Evolutionary conservation across 2,113 vertebrate species (phyloP).

Genomic region (Antigone vipio): DNA sequence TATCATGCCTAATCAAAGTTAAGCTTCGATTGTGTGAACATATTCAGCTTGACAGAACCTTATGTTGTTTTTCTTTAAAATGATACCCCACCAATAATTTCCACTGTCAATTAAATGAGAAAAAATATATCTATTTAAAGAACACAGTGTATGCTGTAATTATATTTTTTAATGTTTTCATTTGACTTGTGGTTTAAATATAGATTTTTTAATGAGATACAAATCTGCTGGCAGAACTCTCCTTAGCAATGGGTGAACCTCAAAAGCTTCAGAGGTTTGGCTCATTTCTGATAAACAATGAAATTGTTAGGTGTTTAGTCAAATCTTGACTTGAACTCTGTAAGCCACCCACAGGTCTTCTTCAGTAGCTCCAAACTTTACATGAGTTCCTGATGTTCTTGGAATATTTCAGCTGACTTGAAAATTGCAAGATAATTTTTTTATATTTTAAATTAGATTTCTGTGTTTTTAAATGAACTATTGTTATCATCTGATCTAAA

Average conservation of each 20-base stretch:
- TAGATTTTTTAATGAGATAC: background rate
- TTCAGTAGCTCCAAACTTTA: background rate
- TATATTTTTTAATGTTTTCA: background rate
- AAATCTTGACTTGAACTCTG: background rate
- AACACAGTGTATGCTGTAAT: background rate
- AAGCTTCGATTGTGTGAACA: background rate
- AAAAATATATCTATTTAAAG: background rate
- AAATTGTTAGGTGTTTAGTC: background rate
- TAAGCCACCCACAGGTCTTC: background rate
- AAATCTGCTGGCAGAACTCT: background rate
- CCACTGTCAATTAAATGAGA: background rate
- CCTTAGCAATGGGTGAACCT: background rate
- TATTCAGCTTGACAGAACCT: background rate
- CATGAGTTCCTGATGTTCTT: background rate
- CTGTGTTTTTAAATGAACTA: background rate
- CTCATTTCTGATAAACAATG: background rate
- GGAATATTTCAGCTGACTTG: background rate
- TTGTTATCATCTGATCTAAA: fast-evolving
- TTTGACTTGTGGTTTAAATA: background rate
- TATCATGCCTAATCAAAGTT: conserved; percentile 17
- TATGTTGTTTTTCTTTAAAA: conserved; percentile 20
- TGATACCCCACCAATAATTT: background rate
- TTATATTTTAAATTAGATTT: background rate
- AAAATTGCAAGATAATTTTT: background rate
- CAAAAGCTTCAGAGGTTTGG: background rate